Evolutionary conservation across 2,888 invertebrate species (phyloP), one percentile per base, ranked within the genome.

Genomic region (Meiosimyza platycephala): DNA sequence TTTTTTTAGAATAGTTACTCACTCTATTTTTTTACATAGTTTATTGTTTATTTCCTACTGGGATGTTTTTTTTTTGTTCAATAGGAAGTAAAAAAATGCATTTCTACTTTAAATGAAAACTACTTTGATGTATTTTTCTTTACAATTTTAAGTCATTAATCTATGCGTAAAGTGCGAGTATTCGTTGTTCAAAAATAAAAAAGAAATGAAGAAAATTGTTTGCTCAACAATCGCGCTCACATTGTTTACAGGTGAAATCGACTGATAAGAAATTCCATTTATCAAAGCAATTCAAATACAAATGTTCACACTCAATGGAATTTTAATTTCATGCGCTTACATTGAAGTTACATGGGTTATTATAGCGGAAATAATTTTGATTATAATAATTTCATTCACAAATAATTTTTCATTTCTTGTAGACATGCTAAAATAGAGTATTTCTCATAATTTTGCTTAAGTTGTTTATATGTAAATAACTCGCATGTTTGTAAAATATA

Each of bases 181-280:
- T 2, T 40, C 40, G 15, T n/a, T 28, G 28, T 28, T 6, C 22
- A 57, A 57, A 57, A 12, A 57, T 28, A 28, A 6, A 28, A 28
- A 6, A 16, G 15, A 12, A 7, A 47, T 47, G 40, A 18, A 47
- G 18, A 63, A 63, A 48, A 48, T 11, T 63, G 48, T 63, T 63
- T 13, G 11, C 40, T 47, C 16, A n/a, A 47, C 62, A 62, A 40
- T 16, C 18, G 48, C 47, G 15, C 40, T 16, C 40, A 1, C 48
- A 16, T 63, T 63, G 63, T 63, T 63, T 63, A 48, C 63, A 63
- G 63, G 63, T 63, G 63, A 63, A 63, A 63, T 47, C 48, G 18
- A 63, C 63, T 16, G 47, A 47, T 47, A 63, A 47, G 33, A 40
- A 48, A 13, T 15, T 9, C 63, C 16, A 63, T 63, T 28, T 63